A percentile compares a stretch with the other conserved stretches of the same genome.
These are phyloP conservation scores for Silvanus unidentatus DNA, from an alignment of 2,888 invertebrate genomes.

Conservation along the genomic window DNA sequence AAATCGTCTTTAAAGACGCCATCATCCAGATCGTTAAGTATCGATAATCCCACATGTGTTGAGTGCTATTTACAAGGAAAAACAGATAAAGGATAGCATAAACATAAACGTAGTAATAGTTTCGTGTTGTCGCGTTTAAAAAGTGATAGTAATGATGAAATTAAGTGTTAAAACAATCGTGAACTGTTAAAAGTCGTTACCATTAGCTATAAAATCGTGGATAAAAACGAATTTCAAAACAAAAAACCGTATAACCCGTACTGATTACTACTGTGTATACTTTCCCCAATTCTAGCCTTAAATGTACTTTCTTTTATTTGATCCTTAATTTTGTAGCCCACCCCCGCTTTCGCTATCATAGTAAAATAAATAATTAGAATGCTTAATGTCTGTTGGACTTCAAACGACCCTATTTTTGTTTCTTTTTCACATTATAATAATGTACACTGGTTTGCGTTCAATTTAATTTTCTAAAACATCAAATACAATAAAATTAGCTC, in stretches of 20 bases:
- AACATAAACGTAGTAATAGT: slow-evolving; percentile 24
- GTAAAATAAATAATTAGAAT: slow-evolving; percentile 15
- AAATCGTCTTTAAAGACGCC: slow-evolving; percentile 42
- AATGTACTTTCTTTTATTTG: slow-evolving; percentile 14
- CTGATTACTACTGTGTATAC: too few species aligned
- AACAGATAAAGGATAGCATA: slow-evolving; percentile 44
- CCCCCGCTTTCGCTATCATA: slow-evolving; percentile 28
- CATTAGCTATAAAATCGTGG: too few species aligned
- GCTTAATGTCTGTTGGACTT: slow-evolving; percentile 38
- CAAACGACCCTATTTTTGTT: slow-evolving; percentile 34
- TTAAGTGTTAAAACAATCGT: slow-evolving; percentile 33
- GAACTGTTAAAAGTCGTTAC: too few species aligned
- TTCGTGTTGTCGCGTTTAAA: slow-evolving; percentile 24
- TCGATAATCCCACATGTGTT: slow-evolving; percentile 67
- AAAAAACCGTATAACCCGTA: too few species aligned
- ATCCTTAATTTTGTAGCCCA: slow-evolving; percentile 26
- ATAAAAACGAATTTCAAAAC: too few species aligned
- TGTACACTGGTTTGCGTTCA: slow-evolving; percentile 24
- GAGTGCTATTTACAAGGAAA: slow-evolving; percentile 66
- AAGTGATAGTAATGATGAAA: slow-evolving; percentile 31
- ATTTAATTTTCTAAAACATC: not conserved
- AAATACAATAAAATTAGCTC: not conserved
- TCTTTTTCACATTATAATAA: slow-evolving; percentile 5
- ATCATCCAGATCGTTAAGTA: slow-evolving; percentile 52
- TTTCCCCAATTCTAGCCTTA: not conserved